phyloP scores from a whole-genome alignment of 2,113 vertebrate genomes.

The Lagenorhynchus albirostris region DNA sequence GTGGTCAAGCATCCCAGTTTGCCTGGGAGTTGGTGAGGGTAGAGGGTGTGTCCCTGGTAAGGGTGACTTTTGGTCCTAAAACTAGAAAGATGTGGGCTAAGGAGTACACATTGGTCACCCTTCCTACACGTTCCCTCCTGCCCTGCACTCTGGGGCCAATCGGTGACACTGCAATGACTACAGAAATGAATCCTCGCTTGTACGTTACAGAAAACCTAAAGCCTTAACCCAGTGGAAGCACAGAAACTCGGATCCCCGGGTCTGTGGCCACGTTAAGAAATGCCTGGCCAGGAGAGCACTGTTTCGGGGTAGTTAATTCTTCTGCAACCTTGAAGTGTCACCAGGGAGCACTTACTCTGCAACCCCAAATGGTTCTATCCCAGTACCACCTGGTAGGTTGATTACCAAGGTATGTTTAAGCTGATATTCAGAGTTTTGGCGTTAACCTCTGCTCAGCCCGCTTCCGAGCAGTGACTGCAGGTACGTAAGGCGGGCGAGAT shows the following conservation, averaged over 20 bases:
- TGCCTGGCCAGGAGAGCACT: not conserved
- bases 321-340: not conserved
- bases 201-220: not conserved
- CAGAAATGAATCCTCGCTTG: not conserved
- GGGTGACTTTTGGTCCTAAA: not conserved
- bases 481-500: not conserved
- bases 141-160: not conserved
- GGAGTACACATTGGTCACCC: not conserved
- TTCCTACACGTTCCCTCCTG: not conserved
- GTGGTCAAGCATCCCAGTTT: not conserved
- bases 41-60: not conserved
- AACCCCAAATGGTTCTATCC: not conserved
- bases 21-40: not conserved
- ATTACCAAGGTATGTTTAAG: not conserved
- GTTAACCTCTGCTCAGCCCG: not conserved
- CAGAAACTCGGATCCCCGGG: not conserved
- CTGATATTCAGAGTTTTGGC: not conserved
- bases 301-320: not conserved
- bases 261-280: not conserved
- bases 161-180: rapidly evolving
- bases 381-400: not conserved
- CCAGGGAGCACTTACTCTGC: not conserved
- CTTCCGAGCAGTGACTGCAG: not conserved
- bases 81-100: not conserved
- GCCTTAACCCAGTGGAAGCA: not conserved